These are phyloP conservation scores for Thymallus thymallus DNA, from an alignment of 2,113 vertebrate species.

Conservation along the genomic window DNA sequence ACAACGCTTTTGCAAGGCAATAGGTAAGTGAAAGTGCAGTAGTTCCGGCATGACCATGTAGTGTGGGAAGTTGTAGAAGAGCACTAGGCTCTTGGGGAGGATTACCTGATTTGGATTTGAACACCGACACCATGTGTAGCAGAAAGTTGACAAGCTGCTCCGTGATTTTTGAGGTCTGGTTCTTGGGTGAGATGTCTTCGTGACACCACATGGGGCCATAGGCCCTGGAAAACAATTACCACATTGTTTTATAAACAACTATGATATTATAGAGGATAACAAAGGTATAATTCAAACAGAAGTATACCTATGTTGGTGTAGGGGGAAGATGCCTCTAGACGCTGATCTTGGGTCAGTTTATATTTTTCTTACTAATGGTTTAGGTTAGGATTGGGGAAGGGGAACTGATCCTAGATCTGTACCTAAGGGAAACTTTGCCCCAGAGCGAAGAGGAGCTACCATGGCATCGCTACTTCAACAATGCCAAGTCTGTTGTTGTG, in stretches of 20 bases:
- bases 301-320: neutral
- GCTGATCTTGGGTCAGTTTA: no score
- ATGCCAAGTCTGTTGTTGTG: no score
- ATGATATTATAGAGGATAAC: no score
- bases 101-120: constrained; percentile 94
- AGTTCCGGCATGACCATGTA: neutral
- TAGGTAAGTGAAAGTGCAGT: neutral
- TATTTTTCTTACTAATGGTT: no score
- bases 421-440: no score
- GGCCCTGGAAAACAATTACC: constrained; percentile 73
- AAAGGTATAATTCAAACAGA: no score
- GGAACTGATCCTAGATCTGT: no score
- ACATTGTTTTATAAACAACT: neutral
- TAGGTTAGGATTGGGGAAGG: no score
- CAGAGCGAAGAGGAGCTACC: no score
- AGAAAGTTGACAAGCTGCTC: constrained; percentile 93
- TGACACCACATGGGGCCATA: constrained; percentile 96
- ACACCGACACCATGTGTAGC: constrained; percentile 90
- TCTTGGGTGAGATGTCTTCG: constrained; percentile 97
- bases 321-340: no score
- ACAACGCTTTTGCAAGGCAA: no score
- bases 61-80: neutral
- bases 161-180: constrained; percentile 90
- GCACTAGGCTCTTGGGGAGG: neutral
- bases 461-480: no score